Conservation (phyloP, 2,113 vertebrate genomes). For the Carollia perspicillata region DNA sequence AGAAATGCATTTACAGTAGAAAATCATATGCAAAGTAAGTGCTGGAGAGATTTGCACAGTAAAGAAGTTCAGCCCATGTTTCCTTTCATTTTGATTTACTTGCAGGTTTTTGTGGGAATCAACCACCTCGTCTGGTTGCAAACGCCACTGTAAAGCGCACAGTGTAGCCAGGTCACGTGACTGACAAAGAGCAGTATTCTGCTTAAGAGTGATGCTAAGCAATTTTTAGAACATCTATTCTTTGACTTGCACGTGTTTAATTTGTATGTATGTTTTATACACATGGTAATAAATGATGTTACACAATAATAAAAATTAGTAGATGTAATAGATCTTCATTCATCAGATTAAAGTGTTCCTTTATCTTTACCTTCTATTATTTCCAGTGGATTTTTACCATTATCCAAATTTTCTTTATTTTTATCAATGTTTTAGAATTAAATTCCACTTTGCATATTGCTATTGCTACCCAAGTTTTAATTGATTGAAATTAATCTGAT, state of each 20-base stretch:
- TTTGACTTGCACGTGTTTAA: not conserved
- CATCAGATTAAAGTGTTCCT: not conserved
- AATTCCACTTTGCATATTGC: not conserved
- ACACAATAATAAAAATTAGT: not conserved
- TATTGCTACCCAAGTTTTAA: not conserved
- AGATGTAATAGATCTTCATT: not conserved
- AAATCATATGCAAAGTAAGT: not conserved
- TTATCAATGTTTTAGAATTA: not conserved
- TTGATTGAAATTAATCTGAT: not conserved
- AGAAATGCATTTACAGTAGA: not conserved
- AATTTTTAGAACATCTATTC: too few species aligned
- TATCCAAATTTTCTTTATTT: not conserved
- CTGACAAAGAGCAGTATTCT: not conserved
- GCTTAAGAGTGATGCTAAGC: not conserved
- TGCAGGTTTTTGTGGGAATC: constrained; percentile 31
- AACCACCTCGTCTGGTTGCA: not conserved
- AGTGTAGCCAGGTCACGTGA: not conserved
- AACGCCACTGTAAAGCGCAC: not conserved
- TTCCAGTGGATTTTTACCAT: not conserved
- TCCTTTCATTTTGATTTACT: constrained; percentile 1
- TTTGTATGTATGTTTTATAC: not conserved
- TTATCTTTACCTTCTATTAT: not conserved
- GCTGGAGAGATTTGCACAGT: not conserved
- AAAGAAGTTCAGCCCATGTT: not conserved
- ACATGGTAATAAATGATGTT: not conserved